Conservation (phyloP, 2,888 invertebrate species). For the Sinodicranocentrus sp. region DNA sequence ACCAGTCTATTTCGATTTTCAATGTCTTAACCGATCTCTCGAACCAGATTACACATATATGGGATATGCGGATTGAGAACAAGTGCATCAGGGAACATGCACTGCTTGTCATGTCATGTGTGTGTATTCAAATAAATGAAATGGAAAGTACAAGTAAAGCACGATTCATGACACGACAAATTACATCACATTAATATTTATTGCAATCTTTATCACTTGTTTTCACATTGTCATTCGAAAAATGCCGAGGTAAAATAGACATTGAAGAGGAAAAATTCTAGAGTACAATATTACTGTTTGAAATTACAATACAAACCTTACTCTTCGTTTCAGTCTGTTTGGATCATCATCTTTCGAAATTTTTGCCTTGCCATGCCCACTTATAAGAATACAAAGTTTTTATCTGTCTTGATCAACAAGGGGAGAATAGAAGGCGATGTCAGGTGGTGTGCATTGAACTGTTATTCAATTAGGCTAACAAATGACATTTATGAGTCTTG, state of each 20-base stretch:
- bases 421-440: slow-evolving; percentile 24
- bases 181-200: slow-evolving; percentile 31
- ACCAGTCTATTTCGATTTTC: slow-evolving; percentile 29
- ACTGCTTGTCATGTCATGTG: neutral
- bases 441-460: slow-evolving; percentile 48
- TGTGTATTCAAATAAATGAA: slow-evolving; percentile 10
- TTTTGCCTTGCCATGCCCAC: slow-evolving; percentile 16
- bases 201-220: slow-evolving; percentile 23
- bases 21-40: slow-evolving; percentile 41
- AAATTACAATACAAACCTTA: neutral
- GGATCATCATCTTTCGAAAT: no score
- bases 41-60: slow-evolving; percentile 35
- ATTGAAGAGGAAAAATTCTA: neutral
- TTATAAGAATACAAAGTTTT: neutral
- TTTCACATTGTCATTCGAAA: slow-evolving; percentile 31
- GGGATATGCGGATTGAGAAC: neutral
- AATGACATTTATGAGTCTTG: slow-evolving; percentile 23
- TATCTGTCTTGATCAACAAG: neutral
- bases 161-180: slow-evolving; percentile 56
- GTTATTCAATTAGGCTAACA: slow-evolving; percentile 51
- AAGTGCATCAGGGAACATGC: neutral
- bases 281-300: neutral
- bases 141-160: slow-evolving; percentile 55
- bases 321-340: neutral
- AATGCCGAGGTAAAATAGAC: no score